Evolutionary conservation across 2,888 invertebrate genomes (phyloP), one percentile per base, ranked within the genome.

Genomic region (Trypoxylon attenuatum): DNA sequence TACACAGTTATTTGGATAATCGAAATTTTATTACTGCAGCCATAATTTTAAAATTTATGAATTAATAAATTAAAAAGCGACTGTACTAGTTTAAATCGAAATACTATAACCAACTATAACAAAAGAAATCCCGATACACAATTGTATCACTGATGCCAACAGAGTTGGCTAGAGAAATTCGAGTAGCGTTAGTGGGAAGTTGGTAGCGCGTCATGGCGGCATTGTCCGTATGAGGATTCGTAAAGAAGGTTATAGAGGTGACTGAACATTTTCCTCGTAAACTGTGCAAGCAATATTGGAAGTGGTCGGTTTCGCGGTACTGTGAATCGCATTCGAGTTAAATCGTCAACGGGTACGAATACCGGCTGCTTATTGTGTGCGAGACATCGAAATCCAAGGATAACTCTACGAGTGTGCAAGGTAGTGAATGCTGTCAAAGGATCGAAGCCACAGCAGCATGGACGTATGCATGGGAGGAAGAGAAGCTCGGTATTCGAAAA

Each of bases 171-270:
- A 29, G 18, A 15, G 39, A 58, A 45, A 51, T 59, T 59, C 38
- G 23, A 22, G 16, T 18, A 4, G 27, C 8, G 45, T 15, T 27
- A 59, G 46, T 46, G 52, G 41, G 15, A 23, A 27, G 38, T 52
- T 21, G 43, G 21, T 21, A 22, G 13, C 22, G 25, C 21, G n/a
- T 45, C 21, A 60, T 46, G 54, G 64, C 54, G 46, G 21, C 23
- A 39, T 22, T 8, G 19, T 19, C 5, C 45, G n/a, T 21, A 54
- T 29, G 15, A 25, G 18, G 42, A 57, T 46, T 58, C 19, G 13
- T 43, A 43, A 33, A 50, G 54, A 54, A 61, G 39, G 45, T 64
- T 60, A 43, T 60, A 43, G 22, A 2, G 29, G 15, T 49, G 21
- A 38, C 18, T n/a, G 25, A 39, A 45, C 8, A 43, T 46, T 49